Evolutionary conservation across 1,140 invertebrate species (phyloP), one percentile per base, ranked within the genome.

Genomic region (Danaus plexippus): DNA sequence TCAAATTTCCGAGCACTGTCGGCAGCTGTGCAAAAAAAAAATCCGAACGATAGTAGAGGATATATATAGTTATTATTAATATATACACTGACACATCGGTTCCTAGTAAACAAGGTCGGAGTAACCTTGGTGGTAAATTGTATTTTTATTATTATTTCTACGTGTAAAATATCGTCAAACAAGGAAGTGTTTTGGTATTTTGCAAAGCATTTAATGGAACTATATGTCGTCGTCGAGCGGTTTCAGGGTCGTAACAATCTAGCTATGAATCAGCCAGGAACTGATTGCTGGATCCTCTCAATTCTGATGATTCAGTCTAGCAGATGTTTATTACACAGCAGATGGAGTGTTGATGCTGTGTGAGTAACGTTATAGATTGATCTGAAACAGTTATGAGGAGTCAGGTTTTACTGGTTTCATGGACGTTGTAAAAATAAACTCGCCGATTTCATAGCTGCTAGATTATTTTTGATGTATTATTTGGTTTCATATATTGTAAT

Each of bases 81-180:
- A 72, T 69, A 82, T 65, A 67, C 62, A 66, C 66, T 72, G 69
- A 78, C 73, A 77, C 74, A 71, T 80, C 70, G 68, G 76, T 77
- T 82, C 75, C 73, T 80, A 71, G 77, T 80, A 82, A 85, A 80
- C 80, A 86, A 83, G 80, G 80, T 80, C 78, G 59, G 54, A 49
- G 66, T 71, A 69, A 76, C 83, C 83, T 85, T 80, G 76, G 61
- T 63, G 64, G 59, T 74, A 66, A 71, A 76, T 72, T 70, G 67
- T 77, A 77, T 80, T 80, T 73, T 80, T 81, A 75, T 80, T 77
- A 72, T 81, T 73, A 73, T 79, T 75, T 80, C 77, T 79, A 77
- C 69, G 71, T 67, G 65, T 66, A 68, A 81, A 77, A 75, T 71
- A 73, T 73, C 71, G 71, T 72, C 73, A 76, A 81, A 86, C 73